Evolutionary conservation across 2,797 vertebrate species (phyloP), one percentile per base, ranked within the genome.

Genomic region (Rhyacichthys aspro): DNA sequence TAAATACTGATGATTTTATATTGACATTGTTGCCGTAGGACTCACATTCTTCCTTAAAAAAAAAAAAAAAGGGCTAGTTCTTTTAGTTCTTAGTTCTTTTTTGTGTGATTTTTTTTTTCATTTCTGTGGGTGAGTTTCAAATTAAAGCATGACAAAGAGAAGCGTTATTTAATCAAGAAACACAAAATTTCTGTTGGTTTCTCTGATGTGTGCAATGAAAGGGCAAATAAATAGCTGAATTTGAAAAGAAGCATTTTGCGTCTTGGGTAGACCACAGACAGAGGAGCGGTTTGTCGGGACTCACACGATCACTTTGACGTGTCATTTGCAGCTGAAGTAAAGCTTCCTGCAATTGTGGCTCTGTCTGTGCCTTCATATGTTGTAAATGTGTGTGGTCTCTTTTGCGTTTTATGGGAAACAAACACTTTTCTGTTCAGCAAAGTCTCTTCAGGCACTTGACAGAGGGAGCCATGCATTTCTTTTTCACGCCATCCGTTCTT

Each of bases 381-480:
- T 43, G 46, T 63, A 33, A 43, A 66, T 82, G 75, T 55, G 75
- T 84, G 77, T 81, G 70, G 68, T 78, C 68, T 60, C 58, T 63
- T 62, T 18, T 67, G 37, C 53, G 70, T 55, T 63, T 76, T 65
- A 72, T 70, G 9, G 37, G 55, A 76, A 61, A 72, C 71, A 77
- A 77, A 82, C 72, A 76, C 69, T 63, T 59, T 65, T 63, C 74
- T 73, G 62, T 82, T 82, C 49, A 63, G 74, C 63, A 42, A 43
- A 65, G 39, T 79, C 72, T 85, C 76, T 65, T 82, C 63, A 1
- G 66, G 78, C 79, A 64, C 63, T 77, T 78, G 79, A 85, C 73
- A 66, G 74, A 71, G 64, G 72, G 72, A 76, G 71, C 71, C 68
- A 50, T 71, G 71, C 78, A 70, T 82, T 81, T 80, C 55, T 75